Evolutionary conservation across 2,888 invertebrate genomes (phyloP).

Genomic region (Syritta pipiens): DNA sequence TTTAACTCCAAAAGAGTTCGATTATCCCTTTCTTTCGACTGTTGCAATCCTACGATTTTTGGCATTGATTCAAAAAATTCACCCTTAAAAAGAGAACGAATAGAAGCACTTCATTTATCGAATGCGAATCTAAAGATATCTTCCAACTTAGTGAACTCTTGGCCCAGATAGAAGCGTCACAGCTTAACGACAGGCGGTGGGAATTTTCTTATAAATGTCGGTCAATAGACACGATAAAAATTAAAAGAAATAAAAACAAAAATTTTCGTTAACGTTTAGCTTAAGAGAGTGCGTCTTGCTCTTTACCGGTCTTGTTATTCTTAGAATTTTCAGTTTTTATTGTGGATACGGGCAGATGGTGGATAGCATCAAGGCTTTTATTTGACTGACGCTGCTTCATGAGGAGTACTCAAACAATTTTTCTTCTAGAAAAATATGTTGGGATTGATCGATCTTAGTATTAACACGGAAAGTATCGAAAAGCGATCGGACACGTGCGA

Average conservation of each 20-base stretch:
- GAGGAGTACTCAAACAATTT: too few relatives aligned
- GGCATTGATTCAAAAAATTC: constrained; percentile 42
- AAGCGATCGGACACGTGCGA: too few relatives aligned
- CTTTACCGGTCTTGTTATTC: background rate
- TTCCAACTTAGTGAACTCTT: constrained; percentile 65
- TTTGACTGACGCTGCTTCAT: too few relatives aligned
- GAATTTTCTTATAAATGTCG: constrained; percentile 62
- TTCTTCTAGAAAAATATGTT: too few relatives aligned
- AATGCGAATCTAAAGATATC: constrained; percentile 63
- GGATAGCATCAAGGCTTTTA: too few relatives aligned
- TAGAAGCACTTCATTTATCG: constrained; percentile 47
- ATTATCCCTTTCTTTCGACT: constrained; percentile 3
- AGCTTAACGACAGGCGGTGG: constrained; percentile 30
- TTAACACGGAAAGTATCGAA: too few relatives aligned
- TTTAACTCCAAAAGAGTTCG: background rate
- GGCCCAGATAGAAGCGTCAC: constrained; percentile 58
- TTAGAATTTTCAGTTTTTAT: too few relatives aligned
- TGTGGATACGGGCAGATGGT: too few relatives aligned
- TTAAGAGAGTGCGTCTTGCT: background rate
- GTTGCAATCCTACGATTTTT: constrained; percentile 10
- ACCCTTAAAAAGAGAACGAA: constrained; percentile 13
- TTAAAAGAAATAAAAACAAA: constrained; percentile 8
- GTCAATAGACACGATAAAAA: constrained; percentile 41
- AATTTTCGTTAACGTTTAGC: background rate
- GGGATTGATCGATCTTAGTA: too few relatives aligned